Evolutionary conservation across 1,140 invertebrate species (phyloP).

Genomic region (Trypoxylus dichotomus): DNA sequence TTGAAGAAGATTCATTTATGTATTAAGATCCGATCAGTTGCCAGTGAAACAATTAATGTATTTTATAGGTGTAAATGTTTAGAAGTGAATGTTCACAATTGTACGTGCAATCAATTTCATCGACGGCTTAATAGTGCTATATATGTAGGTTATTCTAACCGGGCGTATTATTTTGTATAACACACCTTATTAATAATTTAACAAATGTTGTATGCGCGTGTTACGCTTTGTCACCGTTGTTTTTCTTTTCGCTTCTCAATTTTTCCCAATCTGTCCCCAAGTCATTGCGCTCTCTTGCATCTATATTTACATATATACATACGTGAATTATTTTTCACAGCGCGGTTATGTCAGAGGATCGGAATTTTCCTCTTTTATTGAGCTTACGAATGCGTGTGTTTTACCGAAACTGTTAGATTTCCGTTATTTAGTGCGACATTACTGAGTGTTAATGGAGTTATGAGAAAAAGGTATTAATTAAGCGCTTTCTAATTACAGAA

Average conservation of each 20-base stretch:
- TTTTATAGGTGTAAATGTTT: too few relatives aligned
- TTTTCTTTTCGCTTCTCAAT: not conserved
- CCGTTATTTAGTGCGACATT: not conserved
- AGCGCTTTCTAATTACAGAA: not conserved
- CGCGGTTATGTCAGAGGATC: not conserved
- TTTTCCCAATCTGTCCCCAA: not conserved
- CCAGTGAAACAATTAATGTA: too few relatives aligned
- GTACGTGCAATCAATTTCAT: slow-evolving; percentile 3
- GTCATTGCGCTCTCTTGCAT: not conserved
- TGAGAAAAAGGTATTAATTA: not conserved
- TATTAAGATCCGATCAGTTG: too few relatives aligned
- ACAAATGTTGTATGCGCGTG: not conserved
- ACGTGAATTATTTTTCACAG: not conserved
- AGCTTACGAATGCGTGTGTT: not conserved
- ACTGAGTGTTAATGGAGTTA: not conserved
- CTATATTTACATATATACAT: not conserved
- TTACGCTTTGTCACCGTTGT: not conserved
- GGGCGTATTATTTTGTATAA: slow-evolving; percentile 1
- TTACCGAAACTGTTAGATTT: not conserved
- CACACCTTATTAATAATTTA: slow-evolving; percentile 26
- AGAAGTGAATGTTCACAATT: not conserved
- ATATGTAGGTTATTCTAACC: not conserved
- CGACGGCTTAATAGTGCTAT: not conserved
- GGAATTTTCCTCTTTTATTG: slow-evolving; percentile 1
- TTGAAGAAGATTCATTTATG: too few relatives aligned